Conservation (phyloP, 2,888 invertebrate genomes). For the Drosophila lutescens region DNA sequence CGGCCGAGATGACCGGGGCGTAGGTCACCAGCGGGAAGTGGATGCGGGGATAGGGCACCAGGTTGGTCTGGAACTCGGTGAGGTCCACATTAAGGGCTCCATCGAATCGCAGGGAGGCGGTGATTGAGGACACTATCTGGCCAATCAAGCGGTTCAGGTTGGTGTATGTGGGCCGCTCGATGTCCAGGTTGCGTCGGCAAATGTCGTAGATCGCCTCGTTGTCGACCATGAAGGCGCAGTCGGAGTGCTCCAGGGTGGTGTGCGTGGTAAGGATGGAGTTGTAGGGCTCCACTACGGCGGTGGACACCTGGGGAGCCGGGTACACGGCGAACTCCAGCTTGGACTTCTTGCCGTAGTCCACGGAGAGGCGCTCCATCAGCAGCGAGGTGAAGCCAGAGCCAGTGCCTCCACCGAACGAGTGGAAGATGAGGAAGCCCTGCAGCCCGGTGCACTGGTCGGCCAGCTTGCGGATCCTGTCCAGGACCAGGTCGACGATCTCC, state of each 20-base stretch:
- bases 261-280: conserved; percentile 11
- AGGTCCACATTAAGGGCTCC: conserved; percentile 5
- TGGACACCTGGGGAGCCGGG: conserved; percentile 7
- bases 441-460: conserved; percentile 9
- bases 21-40: conserved; percentile 10
- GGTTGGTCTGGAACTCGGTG: conserved; percentile 7
- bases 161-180: conserved; percentile 8
- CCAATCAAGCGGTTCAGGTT: conserved; percentile 3
- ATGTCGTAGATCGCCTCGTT: conserved; percentile 10
- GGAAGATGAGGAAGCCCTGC: conserved; percentile 10
- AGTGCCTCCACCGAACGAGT: conserved; percentile 4
- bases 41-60: conserved; percentile 7
- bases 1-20: conserved; percentile 9
- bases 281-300: conserved; percentile 11
- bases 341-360: conserved; percentile 11
- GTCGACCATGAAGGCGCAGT: conserved; percentile 11
- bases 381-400: conserved; percentile 8
- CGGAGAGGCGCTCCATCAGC: conserved; percentile 8
- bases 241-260: conserved; percentile 9
- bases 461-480: conserved; percentile 9
- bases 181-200: conserved; percentile 4
- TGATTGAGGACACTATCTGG: conserved; percentile 9
- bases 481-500: conserved; percentile 6
- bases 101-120: conserved; percentile 9
- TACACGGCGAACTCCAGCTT: conserved; percentile 9